Evolutionary conservation across 2,888 invertebrate species (phyloP).

Genomic region (Brachylomia viminalis): DNA sequence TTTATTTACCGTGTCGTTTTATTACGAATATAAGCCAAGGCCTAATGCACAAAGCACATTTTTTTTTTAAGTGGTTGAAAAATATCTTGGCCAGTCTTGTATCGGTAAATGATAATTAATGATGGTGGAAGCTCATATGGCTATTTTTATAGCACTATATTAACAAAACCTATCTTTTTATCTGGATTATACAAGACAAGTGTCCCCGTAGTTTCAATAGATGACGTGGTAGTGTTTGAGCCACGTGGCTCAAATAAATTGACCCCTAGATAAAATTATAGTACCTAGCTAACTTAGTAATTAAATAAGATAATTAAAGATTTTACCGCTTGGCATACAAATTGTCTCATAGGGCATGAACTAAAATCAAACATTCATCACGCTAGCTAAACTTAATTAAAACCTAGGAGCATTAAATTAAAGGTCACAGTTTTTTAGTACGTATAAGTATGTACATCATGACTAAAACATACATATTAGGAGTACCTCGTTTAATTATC

Average conservation of each 20-base stretch:
- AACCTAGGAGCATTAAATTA: conserved; percentile 20
- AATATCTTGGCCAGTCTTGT: background rate
- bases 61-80: background rate
- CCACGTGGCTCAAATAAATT: conserved; percentile 2
- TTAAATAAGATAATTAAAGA: conserved; percentile 31
- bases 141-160: background rate
- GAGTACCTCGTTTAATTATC: background rate
- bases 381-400: conserved; percentile 36
- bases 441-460: background rate
- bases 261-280: background rate
- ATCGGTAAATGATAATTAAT: background rate
- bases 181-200: background rate
- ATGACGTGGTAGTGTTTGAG: background rate
- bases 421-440: background rate
- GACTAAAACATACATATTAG: background rate
- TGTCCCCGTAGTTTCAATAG: background rate
- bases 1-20: background rate
- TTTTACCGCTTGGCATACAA: conserved; percentile 17
- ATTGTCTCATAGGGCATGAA: conserved; percentile 6
- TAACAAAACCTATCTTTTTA: background rate
- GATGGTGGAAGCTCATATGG: background rate
- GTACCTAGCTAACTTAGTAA: conserved; percentile 7
- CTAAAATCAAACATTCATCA: conserved; percentile 37
- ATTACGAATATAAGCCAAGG: background rate
- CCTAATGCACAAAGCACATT: background rate